Evolutionary conservation across 2,797 vertebrate genomes (phyloP), one percentile per base, ranked within the genome.

Genomic region (Paedocypris micromegethes): DNA sequence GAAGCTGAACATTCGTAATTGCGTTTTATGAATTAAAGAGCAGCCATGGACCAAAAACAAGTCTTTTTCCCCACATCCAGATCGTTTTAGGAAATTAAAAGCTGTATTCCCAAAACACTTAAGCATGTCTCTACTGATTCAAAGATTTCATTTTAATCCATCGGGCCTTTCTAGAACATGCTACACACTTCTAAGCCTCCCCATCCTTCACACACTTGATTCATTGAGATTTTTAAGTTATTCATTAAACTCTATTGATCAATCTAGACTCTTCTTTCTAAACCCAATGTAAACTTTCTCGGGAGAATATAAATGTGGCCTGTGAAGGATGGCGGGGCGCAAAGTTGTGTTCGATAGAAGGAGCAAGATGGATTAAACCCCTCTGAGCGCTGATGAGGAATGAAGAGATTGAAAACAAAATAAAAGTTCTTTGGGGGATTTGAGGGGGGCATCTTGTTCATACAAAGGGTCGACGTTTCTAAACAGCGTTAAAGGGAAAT

Each of bases 401-500:
- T 66, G 57, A 61, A 48, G 63, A 23, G 23, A 23, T 23, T 23
- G 23, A 23, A 23, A 23, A 23, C 23, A 23, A 23, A 23, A 23
- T 23, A 23, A 23, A 23, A 23, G 23, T 23, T 1, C 23, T 23
- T 23, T 23, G 6, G 40, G 48, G 61, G 40, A 60, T 58, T 41
- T 63, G 44, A 71, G 53, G 49, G 9, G 55, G 50, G 62, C 68
- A 41, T 70, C 46, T 70, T 1, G 41, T 41, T 70, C 47, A 70
- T 70, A 58, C 66, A 57, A 6, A 53, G 49, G 39, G 75, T 68
- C 5, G 58, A 47, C 37, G 71, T 68, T 68, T 71, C 70, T 63
- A 54, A 64, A 2, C 60, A 6, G 52, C 61, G 44, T 79, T 73
- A 57, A 60, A 79, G 70, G 62, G 78, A 39, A 72, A 58, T 54